Evolutionary conservation across 1,140 invertebrate genomes (phyloP), one percentile per base, ranked within the genome.

Genomic region (Eriocheir sinensis): DNA sequence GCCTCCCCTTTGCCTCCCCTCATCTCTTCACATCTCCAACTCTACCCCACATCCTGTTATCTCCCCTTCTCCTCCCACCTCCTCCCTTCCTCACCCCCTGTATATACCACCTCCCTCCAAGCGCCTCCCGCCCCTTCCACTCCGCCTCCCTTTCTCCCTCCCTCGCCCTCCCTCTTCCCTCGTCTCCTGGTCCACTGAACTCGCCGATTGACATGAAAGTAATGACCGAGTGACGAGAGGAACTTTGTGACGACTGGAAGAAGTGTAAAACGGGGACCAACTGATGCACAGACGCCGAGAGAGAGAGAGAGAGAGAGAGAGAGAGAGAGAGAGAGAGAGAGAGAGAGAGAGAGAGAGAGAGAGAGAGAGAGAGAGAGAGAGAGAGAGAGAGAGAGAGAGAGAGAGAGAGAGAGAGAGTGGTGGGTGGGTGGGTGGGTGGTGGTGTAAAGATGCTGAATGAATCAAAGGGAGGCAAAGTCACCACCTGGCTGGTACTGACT

Each of bases 301-400:
- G 60, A 72, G 60, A 72, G 53, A 72, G 53, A 72, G 53, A 72
- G 60, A 72, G 60, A 72, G 60, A 72, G 60, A 72, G 60, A 72
- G 60, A 72, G 60, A 72, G 60, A 72, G 60, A 72, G 60, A 53
- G 48, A 53, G 48, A 53, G 48, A 53, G 48, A 53, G 48, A 53
- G 48, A 53, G 48, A 53, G 48, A 53, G 48, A 53, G 60, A 72
- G 60, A 72, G 60, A 72, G 60, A 72, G 60, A 72, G 53, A 72
- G 53, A 72, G 53, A 72, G 60, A 72, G 60, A 72, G 60, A 72
- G 60, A 72, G 60, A 72, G 60, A 72, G 60, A 72, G 60, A 72
- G 60, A 72, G 60, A 53, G 48, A 53, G 48, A 53, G 48, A 53
- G 48, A 53, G 48, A 53, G 48, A 53, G 48, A 53, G 48, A 53